These are phyloP conservation scores for Rachycentron canadum DNA, from an alignment of 2,797 vertebrate species.

Conservation along the genomic window DNA sequence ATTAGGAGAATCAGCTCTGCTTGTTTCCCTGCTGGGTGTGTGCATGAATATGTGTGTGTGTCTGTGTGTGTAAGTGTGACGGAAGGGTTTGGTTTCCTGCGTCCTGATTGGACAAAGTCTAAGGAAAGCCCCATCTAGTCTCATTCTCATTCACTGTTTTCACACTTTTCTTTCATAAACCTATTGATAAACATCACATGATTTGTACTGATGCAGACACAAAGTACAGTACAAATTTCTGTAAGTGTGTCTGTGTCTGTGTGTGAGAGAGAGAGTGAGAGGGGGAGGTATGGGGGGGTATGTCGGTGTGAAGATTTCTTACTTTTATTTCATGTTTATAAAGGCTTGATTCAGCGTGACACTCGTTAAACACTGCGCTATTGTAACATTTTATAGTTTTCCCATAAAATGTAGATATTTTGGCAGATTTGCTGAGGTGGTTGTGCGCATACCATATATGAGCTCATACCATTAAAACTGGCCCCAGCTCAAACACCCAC, in stretches of 20 bases:
- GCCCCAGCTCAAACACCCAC: slow-evolving; percentile 35
- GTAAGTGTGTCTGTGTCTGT: background rate
- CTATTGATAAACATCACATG: slow-evolving; percentile 61
- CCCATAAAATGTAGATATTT: slow-evolving; percentile 52
- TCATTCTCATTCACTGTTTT: slow-evolving; percentile 59
- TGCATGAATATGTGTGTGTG: slow-evolving; percentile 33
- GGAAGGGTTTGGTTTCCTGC: slow-evolving; percentile 82
- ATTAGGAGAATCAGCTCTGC: slow-evolving; percentile 59
- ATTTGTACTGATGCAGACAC: slow-evolving; percentile 34
- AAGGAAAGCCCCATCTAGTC: slow-evolving; percentile 66
- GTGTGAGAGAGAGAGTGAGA: background rate
- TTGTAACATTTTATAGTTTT: slow-evolving; percentile 46
- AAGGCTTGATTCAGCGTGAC: slow-evolving; percentile 41
- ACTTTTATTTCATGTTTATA: slow-evolving; percentile 50
- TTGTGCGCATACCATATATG: slow-evolving; percentile 45
- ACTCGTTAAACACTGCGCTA: slow-evolving; percentile 51
- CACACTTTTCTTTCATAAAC: slow-evolving; percentile 65
- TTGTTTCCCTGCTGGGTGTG: slow-evolving; percentile 55
- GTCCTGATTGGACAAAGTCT: slow-evolving; percentile 76
- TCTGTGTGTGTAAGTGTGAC: slow-evolving; percentile 34
- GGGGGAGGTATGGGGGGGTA: background rate
- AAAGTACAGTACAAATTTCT: slow-evolving; percentile 16
- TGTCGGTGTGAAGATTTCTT: slow-evolving; percentile 5
- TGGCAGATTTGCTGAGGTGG: slow-evolving; percentile 38
- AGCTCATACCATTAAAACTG: slow-evolving; percentile 44